phyloP scores from a whole-genome alignment of 2,888 invertebrate genomes.

The Bhutanitis thaidina region DNA sequence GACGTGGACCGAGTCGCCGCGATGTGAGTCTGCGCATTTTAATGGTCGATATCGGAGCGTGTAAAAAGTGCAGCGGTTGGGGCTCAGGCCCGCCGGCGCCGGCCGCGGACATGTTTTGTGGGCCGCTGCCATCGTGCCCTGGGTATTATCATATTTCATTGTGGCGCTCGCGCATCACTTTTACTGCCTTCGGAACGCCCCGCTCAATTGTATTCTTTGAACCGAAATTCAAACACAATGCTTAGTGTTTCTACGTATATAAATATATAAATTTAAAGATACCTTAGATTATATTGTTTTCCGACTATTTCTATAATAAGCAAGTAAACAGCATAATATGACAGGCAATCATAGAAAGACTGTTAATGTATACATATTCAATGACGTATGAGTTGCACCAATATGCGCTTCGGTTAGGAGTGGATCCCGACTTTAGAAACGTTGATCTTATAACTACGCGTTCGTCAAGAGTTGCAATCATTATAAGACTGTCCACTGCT shows the following conservation, averaged over 20 bases:
- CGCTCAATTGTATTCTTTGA: slow-evolving; percentile 21
- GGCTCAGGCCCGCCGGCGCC: slow-evolving; percentile 67
- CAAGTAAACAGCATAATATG: too few species aligned
- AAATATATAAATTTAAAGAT: too few species aligned
- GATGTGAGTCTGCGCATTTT: slow-evolving; percentile 49
- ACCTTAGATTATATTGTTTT: too few species aligned
- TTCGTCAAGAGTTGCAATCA: too few species aligned
- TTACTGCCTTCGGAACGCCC: slow-evolving; percentile 43
- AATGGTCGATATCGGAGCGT: slow-evolving; percentile 56
- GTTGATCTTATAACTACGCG: too few species aligned
- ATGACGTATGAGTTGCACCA: too few species aligned
- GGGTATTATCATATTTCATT: slow-evolving; percentile 68
- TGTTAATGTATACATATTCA: too few species aligned
- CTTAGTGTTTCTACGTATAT: neutral
- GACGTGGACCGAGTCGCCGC: slow-evolving; percentile 25
- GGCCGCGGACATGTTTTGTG: slow-evolving; percentile 42
- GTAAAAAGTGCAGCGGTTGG: slow-evolving; percentile 62
- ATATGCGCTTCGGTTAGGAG: too few species aligned
- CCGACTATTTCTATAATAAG: too few species aligned
- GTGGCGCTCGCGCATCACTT: slow-evolving; percentile 54
- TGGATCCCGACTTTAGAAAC: too few species aligned
- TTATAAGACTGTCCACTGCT: too few species aligned
- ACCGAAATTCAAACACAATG: slow-evolving; percentile 1
- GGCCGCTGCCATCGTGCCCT: slow-evolving; percentile 22
- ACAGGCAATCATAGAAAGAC: too few species aligned